Base-by-base conservation (phyloP, 2,888 invertebrate genomes). In the Drosophila nr. medialis region DNA sequence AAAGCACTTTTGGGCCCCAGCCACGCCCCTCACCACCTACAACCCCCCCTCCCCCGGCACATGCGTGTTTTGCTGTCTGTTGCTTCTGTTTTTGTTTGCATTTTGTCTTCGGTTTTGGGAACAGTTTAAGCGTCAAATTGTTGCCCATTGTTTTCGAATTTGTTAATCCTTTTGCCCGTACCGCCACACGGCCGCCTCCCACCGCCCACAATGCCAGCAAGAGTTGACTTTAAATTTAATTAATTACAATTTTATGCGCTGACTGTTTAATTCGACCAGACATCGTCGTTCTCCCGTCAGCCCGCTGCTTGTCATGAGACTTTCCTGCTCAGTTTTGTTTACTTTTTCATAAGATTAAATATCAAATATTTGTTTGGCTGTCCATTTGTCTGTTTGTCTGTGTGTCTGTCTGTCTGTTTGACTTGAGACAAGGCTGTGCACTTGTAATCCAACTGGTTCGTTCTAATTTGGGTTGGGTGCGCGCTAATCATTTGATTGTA, bases 221-320 rank as follows among this genome's bases (percentile, higher is more conserved):
- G 64, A 70, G 72, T 74, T 79, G 83, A 83, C 80, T 86, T 86
- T 83, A 86, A 89, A 89, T 89, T 89, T 80, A 86, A 86, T 89
- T 89, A 86, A 86, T 89, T 86, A 87, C 85, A 81, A 83, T 86
- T 83, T 80, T 75, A 89, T 86, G 81, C 83, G 75, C 70, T 75
- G 72, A 61, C 77, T 79, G 70, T 71, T 70, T 75, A 77, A 83
- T 67, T 71, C 81, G 51, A 68, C 40, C 75, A 73, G 51, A 54
- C 63, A 54, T 27, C 60, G 34, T 11, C n/a, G 18, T 5, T 27
- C 11, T 21, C 32, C 48, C 42, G 15, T 4, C 45, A 45, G 15
- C n/a, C 30, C 53, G 42, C 18, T 49, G 15, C 27, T 4, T 51
- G 6, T 32, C 48, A 10, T 36, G 45, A 54, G 67, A 24, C 48